Base-by-base conservation (phyloP, 2,888 invertebrate species). In the Agapetus fuscipes region DNA sequence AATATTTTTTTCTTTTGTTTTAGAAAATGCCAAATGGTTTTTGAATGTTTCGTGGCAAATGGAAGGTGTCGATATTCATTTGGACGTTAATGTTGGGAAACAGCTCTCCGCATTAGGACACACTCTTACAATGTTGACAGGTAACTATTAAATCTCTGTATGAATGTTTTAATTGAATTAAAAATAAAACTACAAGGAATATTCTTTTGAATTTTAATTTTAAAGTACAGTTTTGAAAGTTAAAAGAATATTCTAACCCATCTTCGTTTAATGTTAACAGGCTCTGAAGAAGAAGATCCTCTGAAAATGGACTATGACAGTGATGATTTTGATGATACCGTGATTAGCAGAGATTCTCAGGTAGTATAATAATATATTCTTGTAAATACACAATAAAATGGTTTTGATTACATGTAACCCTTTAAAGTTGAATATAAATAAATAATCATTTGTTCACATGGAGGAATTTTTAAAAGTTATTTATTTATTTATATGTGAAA, bases 21-120 rank as follows among this genome's bases (percentile, higher is more conserved):
- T 17, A 77, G 89, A 89, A 60, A 90, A 95, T 62, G 96, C 97
- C 3, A 96, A 97, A 59, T 98, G 97, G 97, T 80, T 96, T 55
- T 69, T 98, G 41, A 96, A 96, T 62, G 94, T 98, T 1, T 86
- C 91, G 48, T 97, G 97, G 94, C 88, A 96, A 66, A 98, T 98
- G 98, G 91, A 96, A 60, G 98, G 98, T 34, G 93, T 96, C 6
- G 95, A 95, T 56, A 93, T 96, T 49, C 93, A 96, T 59, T 65
- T 96, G 39, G 95, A 96, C 61, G 89, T 93, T 1, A 91, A 87
- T 59, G 91, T 98, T 29, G 97, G 97, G 36, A 94, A 96, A 60
- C 89, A 95, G 56, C 68, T 97, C 16, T 93, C 94, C 0, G 86
- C 94, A 1, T 69, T 97, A 25, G 94, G 95, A 0, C 89, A 94